A percentile compares a stretch with the other conserved stretches of the same genome.
phyloP scores from a whole-genome alignment of 2,113 vertebrate genomes.

The Phylloscopus trochilus region DNA sequence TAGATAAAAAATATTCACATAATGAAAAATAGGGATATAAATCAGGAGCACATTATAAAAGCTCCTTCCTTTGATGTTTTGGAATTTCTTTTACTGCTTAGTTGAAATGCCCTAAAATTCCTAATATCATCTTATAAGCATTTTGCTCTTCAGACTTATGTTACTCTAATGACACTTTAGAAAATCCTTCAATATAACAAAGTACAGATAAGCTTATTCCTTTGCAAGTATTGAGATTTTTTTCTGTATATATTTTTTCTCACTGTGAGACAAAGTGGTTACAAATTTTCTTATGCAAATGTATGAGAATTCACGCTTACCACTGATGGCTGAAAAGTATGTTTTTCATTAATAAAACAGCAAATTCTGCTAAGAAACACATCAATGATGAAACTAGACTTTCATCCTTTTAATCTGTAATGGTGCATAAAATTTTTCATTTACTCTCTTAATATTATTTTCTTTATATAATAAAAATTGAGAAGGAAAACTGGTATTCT shows the following conservation, averaged over 20 bases:
- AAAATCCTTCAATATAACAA: not conserved
- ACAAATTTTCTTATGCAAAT: constrained; percentile 14
- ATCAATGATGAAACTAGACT: not conserved
- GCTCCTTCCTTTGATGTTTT: not conserved
- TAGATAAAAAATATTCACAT: not conserved
- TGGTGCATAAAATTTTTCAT: constrained; percentile 25
- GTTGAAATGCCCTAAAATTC: not conserved
- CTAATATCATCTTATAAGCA: not conserved
- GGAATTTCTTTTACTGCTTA: constrained; percentile 2
- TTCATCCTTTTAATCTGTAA: not conserved
- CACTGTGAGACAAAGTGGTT: not conserved
- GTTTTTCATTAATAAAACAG: constrained; percentile 30
- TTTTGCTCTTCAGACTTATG: not conserved
- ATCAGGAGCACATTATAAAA: not conserved
- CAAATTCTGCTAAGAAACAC: not conserved
- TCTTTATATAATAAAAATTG: not conserved
- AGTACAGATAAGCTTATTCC: not conserved
- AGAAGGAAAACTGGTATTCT: not conserved
- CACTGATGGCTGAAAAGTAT: not conserved
- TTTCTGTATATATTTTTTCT: not conserved
- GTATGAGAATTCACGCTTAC: not conserved
- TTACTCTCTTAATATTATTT: not conserved
- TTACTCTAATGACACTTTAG: not conserved
- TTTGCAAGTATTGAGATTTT: not conserved
- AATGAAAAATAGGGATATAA: not conserved